Evolutionary conservation across 2,797 vertebrate species (phyloP).

Genomic region (Hoplostethus atlanticus): DNA sequence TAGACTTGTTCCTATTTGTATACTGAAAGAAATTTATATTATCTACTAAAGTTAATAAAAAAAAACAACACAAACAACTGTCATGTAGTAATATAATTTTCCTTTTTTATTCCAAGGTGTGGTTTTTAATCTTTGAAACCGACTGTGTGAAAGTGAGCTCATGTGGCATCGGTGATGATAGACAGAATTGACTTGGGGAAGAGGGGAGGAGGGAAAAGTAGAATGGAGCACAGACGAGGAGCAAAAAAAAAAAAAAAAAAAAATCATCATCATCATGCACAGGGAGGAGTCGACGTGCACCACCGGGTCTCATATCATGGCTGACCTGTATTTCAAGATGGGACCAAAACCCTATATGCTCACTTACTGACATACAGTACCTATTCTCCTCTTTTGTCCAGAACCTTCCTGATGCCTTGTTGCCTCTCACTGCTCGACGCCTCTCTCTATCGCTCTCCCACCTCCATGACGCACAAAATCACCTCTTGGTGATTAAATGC

Average conservation of each 20-base stretch:
- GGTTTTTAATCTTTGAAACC: conserved; percentile 47
- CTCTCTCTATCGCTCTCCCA: conserved; percentile 20
- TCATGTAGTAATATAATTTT: conserved; percentile 73
- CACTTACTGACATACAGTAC: conserved; percentile 41
- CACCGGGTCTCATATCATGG: conserved; percentile 21
- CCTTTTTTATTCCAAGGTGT: conserved; percentile 81
- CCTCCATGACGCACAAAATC: not conserved
- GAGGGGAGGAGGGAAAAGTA: conserved; percentile 24
- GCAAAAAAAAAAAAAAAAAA: not conserved
- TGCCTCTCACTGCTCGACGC: conserved; percentile 45
- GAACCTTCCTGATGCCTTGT: conserved; percentile 69
- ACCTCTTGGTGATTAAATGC: not conserved
- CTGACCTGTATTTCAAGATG: conserved; percentile 39
- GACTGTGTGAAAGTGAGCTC: conserved; percentile 38
- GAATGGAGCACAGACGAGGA: conserved; percentile 57
- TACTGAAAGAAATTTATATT: not conserved
- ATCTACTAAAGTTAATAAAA: not conserved
- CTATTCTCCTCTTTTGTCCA: conserved; percentile 44
- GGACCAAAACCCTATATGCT: conserved; percentile 51
- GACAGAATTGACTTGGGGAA: conserved; percentile 45
- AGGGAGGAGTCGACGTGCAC: conserved; percentile 45
- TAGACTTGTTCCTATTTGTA: not conserved
- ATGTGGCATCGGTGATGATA: conserved; percentile 40
- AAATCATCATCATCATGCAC: conserved; percentile 9
- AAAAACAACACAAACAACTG: conserved; percentile 57